Evolutionary conservation across 2,888 invertebrate species (phyloP), one percentile per base, ranked within the genome.

Genomic region (Heliconius ismenius): DNA sequence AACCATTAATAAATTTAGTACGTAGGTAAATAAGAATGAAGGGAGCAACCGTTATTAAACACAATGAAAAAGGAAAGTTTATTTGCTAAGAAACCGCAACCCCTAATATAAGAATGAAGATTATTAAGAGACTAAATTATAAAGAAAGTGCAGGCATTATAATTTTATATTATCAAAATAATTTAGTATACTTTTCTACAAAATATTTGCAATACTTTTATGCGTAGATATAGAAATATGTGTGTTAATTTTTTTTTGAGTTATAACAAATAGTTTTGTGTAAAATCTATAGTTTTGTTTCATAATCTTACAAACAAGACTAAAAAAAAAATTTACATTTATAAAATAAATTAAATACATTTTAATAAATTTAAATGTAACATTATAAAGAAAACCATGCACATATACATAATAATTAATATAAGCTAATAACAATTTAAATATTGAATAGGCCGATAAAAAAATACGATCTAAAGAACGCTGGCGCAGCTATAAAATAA

Each of bases 401-500:
- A 73, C 49, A 62, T 72, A 67, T 21, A 49, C 18, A 54, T 73
- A 62, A 70, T 54, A 36, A 65, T 21, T 69, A 69, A 75, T 58
- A 36, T 54, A 36, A 76, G 32, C 39, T 24, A 73, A 68, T 43
- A 73, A 24, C 24, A 73, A 73, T 39, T 36, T 68, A 49, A 62
- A 73, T 65, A 28, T 73, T 74, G 24, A 73, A 74, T 68, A 74
- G 36, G 69, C 18, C 36, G 36, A 43, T 69, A 70, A 77, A 68
- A 70, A 77, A 70, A 69, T 54, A 74, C 26, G 69, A 62, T 63
- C 39, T 39, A 73, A 76, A 76, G 65, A 76, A 60, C 65, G 72
- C 72, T 73, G 58, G 60, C 58, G 32, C 79, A 82, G 85, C 86
- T 87, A 91, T 92, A 91, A 91, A 89, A 84, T 89, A 87, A 90